Base-by-base conservation (phyloP, 2,113 vertebrate species). In the Hepsetus odoe region DNA sequence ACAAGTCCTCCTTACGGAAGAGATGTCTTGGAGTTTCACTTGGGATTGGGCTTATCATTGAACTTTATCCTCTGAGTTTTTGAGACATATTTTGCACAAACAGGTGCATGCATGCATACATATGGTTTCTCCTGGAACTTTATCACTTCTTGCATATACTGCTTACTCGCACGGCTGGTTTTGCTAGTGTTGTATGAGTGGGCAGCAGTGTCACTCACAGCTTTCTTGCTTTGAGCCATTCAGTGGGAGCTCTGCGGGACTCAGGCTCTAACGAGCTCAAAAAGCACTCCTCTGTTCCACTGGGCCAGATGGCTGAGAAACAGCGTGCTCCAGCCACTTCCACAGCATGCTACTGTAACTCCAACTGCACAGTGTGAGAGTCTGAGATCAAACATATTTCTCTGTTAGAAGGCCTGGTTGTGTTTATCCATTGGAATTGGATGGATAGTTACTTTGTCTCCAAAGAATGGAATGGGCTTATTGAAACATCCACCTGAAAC, bases 281-380 rank as follows among this genome's bases (percentile, higher is more conserved):
- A 80, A 89, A 80, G 87, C 85, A 86, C 85, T 86, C 81, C 83
- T 0, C 78, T 76, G 71, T 75, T 78, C 88, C 85, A 83, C 86
- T 79, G 87, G 80, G 85, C 88, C 90, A 91, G 89, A 90, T 89
- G 90, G 87, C 85, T 87, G 86, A 86, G 87, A 86, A 89, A 84
- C 77, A 79, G 84, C 87, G 87, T 69, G 86, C 66, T 79, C 81
- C 84, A 40, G 49, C 79, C 79, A 61, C 58, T 65, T 7, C 40
- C 8, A 13, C 22, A 66, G 53, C 24, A 51, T 0, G 14, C 51
- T 76, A 68, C 64, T 18, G 32, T 75, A 75, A 51, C 42, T 35
- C 33, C 30, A 38, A 46, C 53, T 11, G 1, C 73, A 53, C 32
- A 53, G 61, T 74, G 42, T 74, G 42, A 66, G 24, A 35, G 46